These are phyloP conservation scores for Heterotis niloticus DNA, from an alignment of 2,113 vertebrate species.

Conservation along the genomic window DNA sequence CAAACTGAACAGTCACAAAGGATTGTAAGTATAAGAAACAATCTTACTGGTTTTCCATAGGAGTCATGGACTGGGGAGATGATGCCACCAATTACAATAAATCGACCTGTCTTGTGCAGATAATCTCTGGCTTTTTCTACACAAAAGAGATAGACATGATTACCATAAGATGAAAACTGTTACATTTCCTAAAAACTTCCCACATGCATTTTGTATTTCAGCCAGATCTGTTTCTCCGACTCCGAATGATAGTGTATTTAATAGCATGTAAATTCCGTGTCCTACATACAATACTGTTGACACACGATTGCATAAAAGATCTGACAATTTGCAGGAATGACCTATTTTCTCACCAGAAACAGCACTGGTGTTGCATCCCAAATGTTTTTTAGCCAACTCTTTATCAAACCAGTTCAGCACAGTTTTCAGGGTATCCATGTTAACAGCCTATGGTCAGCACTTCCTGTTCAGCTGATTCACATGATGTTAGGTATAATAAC, in stretches of 20 bases:
- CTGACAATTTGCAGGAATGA: background rate
- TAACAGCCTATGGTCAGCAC: background rate
- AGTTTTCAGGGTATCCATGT: background rate
- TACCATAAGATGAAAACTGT: background rate
- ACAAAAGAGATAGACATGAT: slow-evolving; percentile 29
- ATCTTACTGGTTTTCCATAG: slow-evolving; percentile 87
- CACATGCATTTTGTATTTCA: background rate
- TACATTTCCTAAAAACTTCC: background rate
- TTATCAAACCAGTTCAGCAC: background rate
- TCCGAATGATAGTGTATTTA: background rate
- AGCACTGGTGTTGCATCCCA: too few species aligned
- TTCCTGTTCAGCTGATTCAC: too few species aligned
- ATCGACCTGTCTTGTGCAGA: slow-evolving; percentile 88
- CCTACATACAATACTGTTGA: background rate
- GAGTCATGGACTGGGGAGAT: slow-evolving; percentile 96
- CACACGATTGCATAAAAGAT: background rate
- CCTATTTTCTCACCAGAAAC: background rate
- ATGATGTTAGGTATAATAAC: too few species aligned
- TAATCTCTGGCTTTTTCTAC: slow-evolving; percentile 91
- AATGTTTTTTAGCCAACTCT: too few species aligned
- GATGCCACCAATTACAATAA: slow-evolving; percentile 96
- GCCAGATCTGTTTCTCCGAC: background rate
- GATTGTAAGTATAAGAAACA: background rate
- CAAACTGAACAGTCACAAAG: too few species aligned
- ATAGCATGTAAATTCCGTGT: background rate